phyloP scores from a whole-genome alignment of 2,888 invertebrate species.

The Cartodere bifasciata region DNA sequence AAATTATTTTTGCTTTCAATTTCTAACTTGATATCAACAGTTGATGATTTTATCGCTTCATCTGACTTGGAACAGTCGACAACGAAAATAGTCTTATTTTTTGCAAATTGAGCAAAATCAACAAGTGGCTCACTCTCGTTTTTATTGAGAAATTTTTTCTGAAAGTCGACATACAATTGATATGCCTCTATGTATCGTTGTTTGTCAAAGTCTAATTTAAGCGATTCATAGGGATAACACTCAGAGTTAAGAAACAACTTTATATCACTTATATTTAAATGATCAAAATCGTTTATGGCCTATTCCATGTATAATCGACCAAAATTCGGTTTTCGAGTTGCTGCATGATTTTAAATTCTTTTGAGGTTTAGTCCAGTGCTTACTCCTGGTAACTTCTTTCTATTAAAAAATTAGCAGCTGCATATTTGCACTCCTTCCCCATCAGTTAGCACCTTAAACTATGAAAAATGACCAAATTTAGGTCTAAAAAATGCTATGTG shows the following conservation, averaged over 20 bases:
- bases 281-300: neutral
- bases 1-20: conserved; percentile 17
- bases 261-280: neutral
- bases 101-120: conserved; percentile 7
- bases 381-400: no score
- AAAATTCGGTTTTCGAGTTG: no score
- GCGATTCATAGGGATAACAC: conserved; percentile 1
- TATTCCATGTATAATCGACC: no score
- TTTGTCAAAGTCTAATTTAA: neutral
- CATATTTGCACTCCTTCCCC: no score
- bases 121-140: neutral
- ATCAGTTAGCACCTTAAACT: no score
- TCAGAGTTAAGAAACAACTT: neutral
- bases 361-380: no score
- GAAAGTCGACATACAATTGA: neutral
- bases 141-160: neutral
- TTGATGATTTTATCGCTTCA: conserved; percentile 17
- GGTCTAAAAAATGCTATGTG: no score
- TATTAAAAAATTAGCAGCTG: no score
- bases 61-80: conserved; percentile 18
- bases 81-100: conserved; percentile 9
- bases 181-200: neutral
- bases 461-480: no score
- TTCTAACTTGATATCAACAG: conserved; percentile 18
- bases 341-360: no score